These are phyloP conservation scores for Lacanobia wlatinum DNA, from an alignment of 2,888 invertebrate species.

Conservation along the genomic window DNA sequence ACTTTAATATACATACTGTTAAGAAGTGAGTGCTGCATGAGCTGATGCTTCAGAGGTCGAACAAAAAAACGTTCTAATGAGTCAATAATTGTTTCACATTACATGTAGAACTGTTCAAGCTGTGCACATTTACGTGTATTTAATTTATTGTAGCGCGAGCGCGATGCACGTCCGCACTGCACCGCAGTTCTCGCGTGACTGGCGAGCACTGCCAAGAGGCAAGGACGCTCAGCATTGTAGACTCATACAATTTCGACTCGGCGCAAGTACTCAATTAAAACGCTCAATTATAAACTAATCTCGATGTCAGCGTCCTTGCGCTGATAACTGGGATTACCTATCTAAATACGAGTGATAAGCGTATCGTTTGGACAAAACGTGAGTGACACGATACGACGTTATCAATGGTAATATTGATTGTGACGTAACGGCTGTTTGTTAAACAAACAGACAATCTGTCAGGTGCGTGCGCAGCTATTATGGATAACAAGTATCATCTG, in stretches of 20 bases:
- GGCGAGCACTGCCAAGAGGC: constrained; percentile 58
- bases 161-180: constrained; percentile 50
- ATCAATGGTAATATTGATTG: constrained; percentile 28
- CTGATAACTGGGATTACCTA: constrained; percentile 35
- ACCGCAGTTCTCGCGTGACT: constrained; percentile 64
- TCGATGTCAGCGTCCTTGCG: constrained; percentile 35
- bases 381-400: constrained; percentile 27
- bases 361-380: constrained; percentile 22
- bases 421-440: constrained; percentile 34
- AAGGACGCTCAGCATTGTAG: constrained; percentile 57
- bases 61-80: constrained; percentile 47
- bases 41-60: constrained; percentile 42
- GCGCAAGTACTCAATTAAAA: constrained; percentile 40
- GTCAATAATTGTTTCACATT: constrained; percentile 44
- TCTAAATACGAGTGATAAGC: constrained; percentile 33
- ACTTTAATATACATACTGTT: constrained; percentile 51
- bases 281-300: constrained; percentile 53
- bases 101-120: constrained; percentile 25
- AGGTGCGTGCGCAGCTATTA: background rate
- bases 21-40: constrained; percentile 34
- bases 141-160: constrained; percentile 4
- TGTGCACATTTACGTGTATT: constrained; percentile 40
- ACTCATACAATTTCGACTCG: constrained; percentile 44
- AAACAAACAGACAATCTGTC: constrained; percentile 27
- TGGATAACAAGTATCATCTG: background rate